Evolutionary conservation across 2,888 invertebrate species (phyloP), one percentile per base, ranked within the genome.

Genomic region (Metalampra italica): DNA sequence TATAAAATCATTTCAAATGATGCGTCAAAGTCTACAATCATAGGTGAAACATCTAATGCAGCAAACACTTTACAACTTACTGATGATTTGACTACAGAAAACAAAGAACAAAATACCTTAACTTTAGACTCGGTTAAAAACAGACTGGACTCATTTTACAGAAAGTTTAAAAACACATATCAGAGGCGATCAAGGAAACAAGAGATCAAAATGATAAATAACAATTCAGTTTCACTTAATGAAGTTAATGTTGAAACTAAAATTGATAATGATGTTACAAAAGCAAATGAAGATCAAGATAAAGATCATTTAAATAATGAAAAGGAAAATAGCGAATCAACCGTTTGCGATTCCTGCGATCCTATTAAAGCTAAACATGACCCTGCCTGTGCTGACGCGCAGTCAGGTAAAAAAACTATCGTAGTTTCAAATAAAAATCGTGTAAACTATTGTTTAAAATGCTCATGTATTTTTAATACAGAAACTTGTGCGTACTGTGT

Each of bases 381-480:
- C n/a, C n/a, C n/a, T n/a, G n/a, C n/a, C n/a, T n/a, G n/a, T n/a
- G n/a, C n/a, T n/a, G n/a, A n/a, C n/a, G n/a, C n/a, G n/a, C n/a
- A n/a, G n/a, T n/a, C n/a, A n/a, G n/a, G n/a, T n/a, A n/a, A 55
- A 29, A 63, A 54, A 43, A 52, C 57, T 2, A 68, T 68, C n/a
- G 54, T 63, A 0, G 61, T 68, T 0, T 61, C 63, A 0, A 56
- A 63, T 9, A 57, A 57, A 7, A 60, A 63, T 13, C 63, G 58
- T 4, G 57, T 73, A 0, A 72, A 72, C 46, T 76, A 76, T 47
- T 78, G 78, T 29, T 46, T 66, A n/a, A 62, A 67, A 7, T 78
- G 78, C 43, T 76, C 75, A 0, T 68, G 68, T 0, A 72, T 78
- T 43, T 76, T 73, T 37, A 71, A 76, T 37, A 67, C 70, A 0